phyloP scores from a whole-genome alignment of 2,797 vertebrate genomes.

The Gadopsis marmoratus region DNA sequence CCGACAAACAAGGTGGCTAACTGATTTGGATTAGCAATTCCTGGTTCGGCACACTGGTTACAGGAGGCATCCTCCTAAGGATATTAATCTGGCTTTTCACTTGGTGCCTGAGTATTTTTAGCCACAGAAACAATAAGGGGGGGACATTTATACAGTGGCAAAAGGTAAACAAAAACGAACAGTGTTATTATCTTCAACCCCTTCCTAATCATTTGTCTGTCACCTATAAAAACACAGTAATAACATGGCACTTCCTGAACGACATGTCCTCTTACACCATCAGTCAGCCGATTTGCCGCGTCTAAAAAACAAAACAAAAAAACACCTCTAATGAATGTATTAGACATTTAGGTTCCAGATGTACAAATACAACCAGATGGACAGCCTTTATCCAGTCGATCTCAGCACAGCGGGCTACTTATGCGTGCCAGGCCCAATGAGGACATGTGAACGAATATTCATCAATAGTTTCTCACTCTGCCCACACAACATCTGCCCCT shows the following conservation, averaged over 20 bases:
- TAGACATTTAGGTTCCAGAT: conserved; percentile 34
- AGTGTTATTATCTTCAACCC: conserved; percentile 10
- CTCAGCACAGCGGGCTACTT: conserved; percentile 27
- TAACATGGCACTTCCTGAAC: background rate
- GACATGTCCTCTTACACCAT: conserved; percentile 5
- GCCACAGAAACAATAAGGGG: conserved; percentile 8
- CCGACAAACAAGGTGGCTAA: conserved; percentile 42
- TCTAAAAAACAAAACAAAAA: background rate
- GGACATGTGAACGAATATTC: conserved; percentile 47
- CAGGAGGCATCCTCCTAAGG: background rate
- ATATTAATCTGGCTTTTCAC: conserved; percentile 48
- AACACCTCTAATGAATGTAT: conserved; percentile 25
- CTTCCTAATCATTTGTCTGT: background rate
- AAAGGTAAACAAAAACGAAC: conserved; percentile 20
- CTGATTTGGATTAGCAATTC: conserved; percentile 27
- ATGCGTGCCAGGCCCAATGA: conserved; percentile 28
- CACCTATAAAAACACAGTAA: conserved; percentile 1
- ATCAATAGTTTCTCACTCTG: conserved; percentile 56
- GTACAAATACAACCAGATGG: conserved; percentile 34
- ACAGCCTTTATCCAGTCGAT: conserved; percentile 31
- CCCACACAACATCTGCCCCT: conserved; percentile 58
- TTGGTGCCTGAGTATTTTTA: conserved; percentile 35
- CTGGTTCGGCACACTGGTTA: conserved; percentile 16
- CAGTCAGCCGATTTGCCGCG: background rate
- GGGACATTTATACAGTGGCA: background rate